Percentiles rank a stretch among this genome's conserved stretches.
These are phyloP conservation scores for Drosophila tripunctata DNA, from an alignment of 2,888 invertebrate species.

Conservation along the genomic window DNA sequence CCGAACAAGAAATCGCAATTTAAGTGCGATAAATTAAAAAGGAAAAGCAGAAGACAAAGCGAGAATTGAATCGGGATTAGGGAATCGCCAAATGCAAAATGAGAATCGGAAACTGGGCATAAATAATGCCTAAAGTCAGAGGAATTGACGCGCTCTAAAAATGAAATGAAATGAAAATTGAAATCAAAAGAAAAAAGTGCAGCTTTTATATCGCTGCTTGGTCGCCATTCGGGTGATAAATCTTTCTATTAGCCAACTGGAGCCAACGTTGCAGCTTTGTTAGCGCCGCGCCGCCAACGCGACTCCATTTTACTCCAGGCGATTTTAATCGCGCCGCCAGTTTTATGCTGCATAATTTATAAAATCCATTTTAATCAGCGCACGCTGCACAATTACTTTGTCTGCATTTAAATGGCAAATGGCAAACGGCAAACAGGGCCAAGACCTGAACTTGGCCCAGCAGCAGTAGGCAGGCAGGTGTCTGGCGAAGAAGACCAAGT, in stretches of 20 bases:
- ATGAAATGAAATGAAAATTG: conserved; percentile 79
- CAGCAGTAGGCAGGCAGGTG: conserved; percentile 79
- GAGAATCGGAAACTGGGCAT: conserved; percentile 40
- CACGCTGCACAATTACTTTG: conserved; percentile 79
- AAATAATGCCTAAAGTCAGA: conserved; percentile 59
- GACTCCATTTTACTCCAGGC: conserved; percentile 52
- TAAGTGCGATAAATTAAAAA: conserved; percentile 74
- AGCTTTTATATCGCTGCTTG: conserved; percentile 54
- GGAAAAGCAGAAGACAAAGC: conserved; percentile 59
- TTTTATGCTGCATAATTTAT: conserved; percentile 74
- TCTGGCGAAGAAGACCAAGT: conserved; percentile 16
- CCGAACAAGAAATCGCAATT: conserved; percentile 76
- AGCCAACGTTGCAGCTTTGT: conserved; percentile 25
- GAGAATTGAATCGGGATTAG: conserved; percentile 33
- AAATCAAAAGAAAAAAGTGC: conserved; percentile 49
- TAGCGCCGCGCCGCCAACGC: conserved; percentile 18
- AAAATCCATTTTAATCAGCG: conserved; percentile 80
- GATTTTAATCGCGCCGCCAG: conserved; percentile 73
- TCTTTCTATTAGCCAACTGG: conserved; percentile 80
- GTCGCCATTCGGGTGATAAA: conserved; percentile 70
- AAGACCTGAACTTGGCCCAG: conserved; percentile 69
- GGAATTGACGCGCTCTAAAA: conserved; percentile 66
- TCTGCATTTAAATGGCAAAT: conserved; percentile 80
- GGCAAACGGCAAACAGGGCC: conserved; percentile 43
- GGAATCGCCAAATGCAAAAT: conserved; percentile 27